phyloP scores from a whole-genome alignment of 2,113 vertebrate genomes.

The Heterotis niloticus region DNA sequence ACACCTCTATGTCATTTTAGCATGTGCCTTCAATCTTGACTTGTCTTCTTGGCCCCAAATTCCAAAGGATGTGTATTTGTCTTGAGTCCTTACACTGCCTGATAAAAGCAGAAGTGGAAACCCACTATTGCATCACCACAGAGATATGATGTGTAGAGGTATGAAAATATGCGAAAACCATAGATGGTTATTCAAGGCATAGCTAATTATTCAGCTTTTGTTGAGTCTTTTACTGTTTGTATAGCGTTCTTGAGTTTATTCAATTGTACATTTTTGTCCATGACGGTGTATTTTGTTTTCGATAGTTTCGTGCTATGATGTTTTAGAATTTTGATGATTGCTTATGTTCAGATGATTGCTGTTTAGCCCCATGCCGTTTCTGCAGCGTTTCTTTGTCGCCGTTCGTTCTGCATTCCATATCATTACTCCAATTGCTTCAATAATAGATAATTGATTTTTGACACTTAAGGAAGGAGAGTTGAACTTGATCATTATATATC shows the following conservation, averaged over 20 bases:
- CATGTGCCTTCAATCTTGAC: conserved; percentile 33
- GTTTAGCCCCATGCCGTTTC: too few species aligned
- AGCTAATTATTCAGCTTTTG: neutral
- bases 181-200: neutral
- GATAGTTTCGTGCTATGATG: too few species aligned
- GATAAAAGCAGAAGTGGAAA: conserved; percentile 18
- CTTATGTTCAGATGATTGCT: neutral
- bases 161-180: neutral
- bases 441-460: too few species aligned
- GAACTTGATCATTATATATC: too few species aligned
- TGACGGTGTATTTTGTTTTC: too few species aligned
- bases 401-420: too few species aligned
- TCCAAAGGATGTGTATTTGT: conserved; percentile 52
- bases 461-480: too few species aligned
- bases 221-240: neutral
- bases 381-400: too few species aligned
- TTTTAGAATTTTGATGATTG: neutral
- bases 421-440: too few species aligned
- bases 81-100: conserved; percentile 48
- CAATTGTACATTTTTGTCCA: too few species aligned
- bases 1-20: conserved; percentile 42
- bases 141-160: neutral
- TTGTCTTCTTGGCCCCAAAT: conserved; percentile 9
- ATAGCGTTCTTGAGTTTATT: neutral
- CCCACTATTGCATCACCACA: neutral